Evolutionary conservation across 2,113 vertebrate genomes (phyloP).

Genomic region (Semnornis frantzii): DNA sequence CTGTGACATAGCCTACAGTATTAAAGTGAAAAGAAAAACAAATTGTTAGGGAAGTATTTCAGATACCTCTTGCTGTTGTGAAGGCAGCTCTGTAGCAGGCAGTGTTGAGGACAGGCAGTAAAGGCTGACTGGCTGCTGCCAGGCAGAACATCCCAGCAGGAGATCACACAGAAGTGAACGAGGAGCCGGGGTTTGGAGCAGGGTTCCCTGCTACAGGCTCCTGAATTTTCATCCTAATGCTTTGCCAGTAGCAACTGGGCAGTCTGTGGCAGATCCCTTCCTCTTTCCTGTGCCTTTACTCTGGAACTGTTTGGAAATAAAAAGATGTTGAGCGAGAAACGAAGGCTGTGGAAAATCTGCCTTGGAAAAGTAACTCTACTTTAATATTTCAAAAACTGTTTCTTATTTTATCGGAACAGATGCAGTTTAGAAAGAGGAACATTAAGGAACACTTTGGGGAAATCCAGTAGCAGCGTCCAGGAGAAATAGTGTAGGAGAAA

Average conservation of each 20-base stretch:
- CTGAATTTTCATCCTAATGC: neutral
- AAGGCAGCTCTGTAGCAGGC: neutral
- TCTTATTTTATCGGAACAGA: constrained; percentile 33
- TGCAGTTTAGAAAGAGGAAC: constrained; percentile 11
- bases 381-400: neutral
- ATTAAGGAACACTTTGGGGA: constrained; percentile 32
- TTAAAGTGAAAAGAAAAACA: neutral
- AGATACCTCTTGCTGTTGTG: neutral
- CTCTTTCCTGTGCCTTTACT: neutral
- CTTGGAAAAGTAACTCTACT: constrained; percentile 1
- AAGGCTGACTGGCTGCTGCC: neutral
- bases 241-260: neutral
- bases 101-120: neutral
- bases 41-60: neutral
- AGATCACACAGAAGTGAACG: neutral
- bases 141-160: neutral
- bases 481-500: constrained; percentile 40
- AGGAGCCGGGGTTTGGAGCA: neutral
- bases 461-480: constrained; percentile 8
- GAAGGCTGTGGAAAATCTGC: neutral
- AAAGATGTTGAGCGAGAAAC: neutral
- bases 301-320: neutral
- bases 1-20: neutral
- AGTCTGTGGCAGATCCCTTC: neutral
- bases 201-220: neutral